Conservation (phyloP, 2,113 vertebrate species). For the Channa argus region DNA sequence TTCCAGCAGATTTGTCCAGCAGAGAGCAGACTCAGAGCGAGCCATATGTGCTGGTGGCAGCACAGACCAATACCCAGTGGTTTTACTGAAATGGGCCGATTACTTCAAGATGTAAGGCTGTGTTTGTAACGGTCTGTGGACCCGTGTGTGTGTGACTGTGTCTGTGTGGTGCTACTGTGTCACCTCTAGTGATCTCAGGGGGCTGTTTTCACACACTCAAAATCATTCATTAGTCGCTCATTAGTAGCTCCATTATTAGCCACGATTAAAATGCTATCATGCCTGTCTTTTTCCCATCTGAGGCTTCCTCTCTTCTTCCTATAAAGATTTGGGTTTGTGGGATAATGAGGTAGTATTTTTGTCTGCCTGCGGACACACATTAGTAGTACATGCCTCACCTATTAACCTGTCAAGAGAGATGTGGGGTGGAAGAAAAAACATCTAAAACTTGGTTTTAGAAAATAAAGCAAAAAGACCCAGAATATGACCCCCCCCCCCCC, state of each 20-base stretch:
- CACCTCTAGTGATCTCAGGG: conserved; percentile 22
- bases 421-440: neutral
- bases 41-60: conserved; percentile 26
- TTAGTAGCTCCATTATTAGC: conserved; percentile 34
- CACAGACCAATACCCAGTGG: conserved; percentile 24
- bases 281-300: conserved; percentile 35
- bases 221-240: conserved; percentile 13
- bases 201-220: conserved; percentile 37
- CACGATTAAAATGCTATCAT: conserved; percentile 58
- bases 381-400: conserved; percentile 22
- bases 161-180: conserved; percentile 10
- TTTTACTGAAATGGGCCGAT: conserved; percentile 49
- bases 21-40: conserved; percentile 69
- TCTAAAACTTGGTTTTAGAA: conserved; percentile 33
- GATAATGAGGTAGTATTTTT: conserved; percentile 35
- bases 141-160: neutral
- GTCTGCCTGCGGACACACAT: conserved; percentile 6
- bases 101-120: conserved; percentile 55
- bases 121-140: neutral
- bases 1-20: conserved; percentile 62
- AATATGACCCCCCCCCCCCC: conserved; percentile 25
- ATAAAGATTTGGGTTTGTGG: neutral
- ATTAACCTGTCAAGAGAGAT: conserved; percentile 40
- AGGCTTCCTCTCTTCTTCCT: conserved; percentile 27
- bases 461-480: conserved; percentile 25